Conservation (phyloP, 2,888 invertebrate species). For the Nomada ferruginata region DNA sequence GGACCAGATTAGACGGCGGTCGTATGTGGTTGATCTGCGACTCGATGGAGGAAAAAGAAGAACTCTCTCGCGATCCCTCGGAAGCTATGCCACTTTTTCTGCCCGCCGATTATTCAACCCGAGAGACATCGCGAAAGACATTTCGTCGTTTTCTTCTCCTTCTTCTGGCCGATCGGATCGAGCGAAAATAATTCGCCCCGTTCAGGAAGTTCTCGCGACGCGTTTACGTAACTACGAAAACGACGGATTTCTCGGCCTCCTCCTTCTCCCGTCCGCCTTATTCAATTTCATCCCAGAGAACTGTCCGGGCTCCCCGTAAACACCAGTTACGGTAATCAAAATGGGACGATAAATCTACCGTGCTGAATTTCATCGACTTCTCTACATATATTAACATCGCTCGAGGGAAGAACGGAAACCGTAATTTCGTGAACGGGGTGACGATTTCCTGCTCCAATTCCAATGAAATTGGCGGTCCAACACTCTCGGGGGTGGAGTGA, state of each 20-base stretch:
- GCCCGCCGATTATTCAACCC: slow-evolving; percentile 20
- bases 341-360: not conserved
- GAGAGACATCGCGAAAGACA: slow-evolving; percentile 7
- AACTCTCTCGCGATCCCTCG: slow-evolving; percentile 35
- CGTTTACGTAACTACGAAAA: slow-evolving; percentile 55
- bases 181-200: slow-evolving; percentile 38
- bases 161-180: slow-evolving; percentile 22
- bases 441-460: not conserved
- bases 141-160: slow-evolving; percentile 41
- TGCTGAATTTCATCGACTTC: not conserved
- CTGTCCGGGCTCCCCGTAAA: not conserved
- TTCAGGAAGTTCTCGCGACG: slow-evolving; percentile 43
- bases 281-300: slow-evolving; percentile 7
- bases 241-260: slow-evolving; percentile 32
- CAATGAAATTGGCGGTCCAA: no score
- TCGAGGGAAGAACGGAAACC: not conserved
- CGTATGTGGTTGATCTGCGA: slow-evolving; percentile 5
- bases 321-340: not conserved
- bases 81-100: slow-evolving; percentile 37
- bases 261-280: not conserved
- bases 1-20: slow-evolving; percentile 20
- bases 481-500: no score
- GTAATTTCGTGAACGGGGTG: not conserved
- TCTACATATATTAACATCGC: not conserved
- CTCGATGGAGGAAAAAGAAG: slow-evolving; percentile 32